Conservation (phyloP, 2,797 vertebrate species). For the Girardinus metallicus region DNA sequence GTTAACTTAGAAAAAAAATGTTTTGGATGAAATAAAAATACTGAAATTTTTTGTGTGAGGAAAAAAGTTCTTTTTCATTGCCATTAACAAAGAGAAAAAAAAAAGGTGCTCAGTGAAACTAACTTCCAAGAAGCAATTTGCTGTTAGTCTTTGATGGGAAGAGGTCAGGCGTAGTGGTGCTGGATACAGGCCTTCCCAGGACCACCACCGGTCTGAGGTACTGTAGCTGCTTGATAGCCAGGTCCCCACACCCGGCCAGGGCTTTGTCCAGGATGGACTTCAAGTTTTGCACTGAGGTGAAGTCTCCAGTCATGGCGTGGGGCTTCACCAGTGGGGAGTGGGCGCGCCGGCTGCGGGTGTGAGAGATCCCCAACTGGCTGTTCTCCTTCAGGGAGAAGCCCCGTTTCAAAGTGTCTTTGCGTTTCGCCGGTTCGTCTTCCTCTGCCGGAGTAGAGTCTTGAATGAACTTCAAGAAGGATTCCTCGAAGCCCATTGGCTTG, state of each 20-base stretch:
- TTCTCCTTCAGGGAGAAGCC: conserved; percentile 85
- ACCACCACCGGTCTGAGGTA: conserved; percentile 98
- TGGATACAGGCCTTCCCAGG: conserved; percentile 93
- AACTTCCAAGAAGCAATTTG: conserved; percentile 91
- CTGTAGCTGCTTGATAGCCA: conserved; percentile 98
- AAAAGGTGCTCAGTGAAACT: conserved; percentile 62
- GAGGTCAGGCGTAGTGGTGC: conserved; percentile 87
- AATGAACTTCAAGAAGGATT: conserved; percentile 96
- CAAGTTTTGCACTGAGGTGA: conserved; percentile 91
- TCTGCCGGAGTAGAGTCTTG: conserved; percentile 86
- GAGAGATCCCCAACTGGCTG: conserved; percentile 78
- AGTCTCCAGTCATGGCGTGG: conserved; percentile 79
- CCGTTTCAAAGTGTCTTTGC: conserved; percentile 76
- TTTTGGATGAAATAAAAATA: conserved; percentile 63
- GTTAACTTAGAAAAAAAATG: conserved; percentile 56
- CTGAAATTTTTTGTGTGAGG: conserved; percentile 15
- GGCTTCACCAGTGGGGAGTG: conserved; percentile 83
- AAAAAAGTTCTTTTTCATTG: neutral
- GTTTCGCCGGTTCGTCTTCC: conserved; percentile 71
- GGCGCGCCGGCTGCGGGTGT: conserved; percentile 80
- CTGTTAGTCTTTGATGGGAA: conserved; percentile 90
- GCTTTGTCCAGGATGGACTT: conserved; percentile 96
- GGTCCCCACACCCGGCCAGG: conserved; percentile 93
- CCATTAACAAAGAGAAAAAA: neutral
- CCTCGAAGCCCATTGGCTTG: conserved; percentile 95